Base-by-base conservation (phyloP, 1,140 invertebrate species). In the Dufourea novaeangliae region DNA sequence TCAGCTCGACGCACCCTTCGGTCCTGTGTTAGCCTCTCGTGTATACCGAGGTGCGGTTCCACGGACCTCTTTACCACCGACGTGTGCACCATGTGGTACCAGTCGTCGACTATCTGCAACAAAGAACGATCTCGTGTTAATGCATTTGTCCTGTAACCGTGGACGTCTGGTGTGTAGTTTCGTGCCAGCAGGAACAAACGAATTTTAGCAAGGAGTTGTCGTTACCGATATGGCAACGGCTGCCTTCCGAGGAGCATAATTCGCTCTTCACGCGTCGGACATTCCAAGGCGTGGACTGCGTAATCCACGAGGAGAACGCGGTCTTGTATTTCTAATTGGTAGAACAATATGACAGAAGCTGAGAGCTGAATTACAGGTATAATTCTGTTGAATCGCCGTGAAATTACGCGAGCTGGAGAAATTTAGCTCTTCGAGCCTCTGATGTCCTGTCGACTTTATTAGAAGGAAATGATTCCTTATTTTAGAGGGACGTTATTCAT, bases 31-130 rank as follows among this genome's bases (percentile, higher is more conserved):
- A 97, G 92, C 75, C 92, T 93, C 66, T 93, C 91, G 89, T 95
- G 95, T 86, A 97, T 95, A 52, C 94, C 93, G 64, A 93, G 88
- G 84, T 95, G 94, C 25, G 95, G 95, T 14, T 93, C 91, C 70
- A 94, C 78, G 6, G 97, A 98, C 83, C 97, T 93, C 89, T 96
- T 96, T 59, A 94, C 92, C 56, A 98, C 94, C 57, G 93, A 93
- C 82, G 93, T 93, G 92, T 97, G 96, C 80, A 95, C 94, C 90
- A 98, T 96, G 89, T 97, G 96, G 90, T 96, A 97, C 91, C 96
- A 95, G 88, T 96, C 95, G 83, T 94, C 94, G 84, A 96, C 94
- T 89, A 97, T 97, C 96, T 97, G 93, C 6, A 94, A 94, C 57
- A 88, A 92, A 89, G 88, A 88, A 87, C 20, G 25, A 78, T 74